Evolutionary conservation across 2,113 vertebrate genomes (phyloP).

Genomic region (Verasper variegatus): DNA sequence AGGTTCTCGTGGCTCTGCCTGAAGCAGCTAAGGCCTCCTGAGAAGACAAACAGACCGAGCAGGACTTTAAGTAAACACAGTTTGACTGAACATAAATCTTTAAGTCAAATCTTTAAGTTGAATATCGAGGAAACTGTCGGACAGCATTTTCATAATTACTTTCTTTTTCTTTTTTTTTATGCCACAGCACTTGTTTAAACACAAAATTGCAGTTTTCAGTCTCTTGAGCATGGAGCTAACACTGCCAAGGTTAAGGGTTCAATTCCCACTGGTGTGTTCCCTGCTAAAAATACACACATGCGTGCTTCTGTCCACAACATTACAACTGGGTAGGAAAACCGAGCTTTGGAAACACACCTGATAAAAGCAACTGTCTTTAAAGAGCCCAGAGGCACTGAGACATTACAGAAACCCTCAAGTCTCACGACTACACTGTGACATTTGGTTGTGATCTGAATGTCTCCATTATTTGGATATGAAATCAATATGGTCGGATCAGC

Average conservation of each 20-base stretch:
- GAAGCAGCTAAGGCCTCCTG: constrained; percentile 96
- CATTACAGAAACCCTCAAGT: background rate
- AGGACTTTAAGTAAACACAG: background rate
- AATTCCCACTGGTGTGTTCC: constrained; percentile 44
- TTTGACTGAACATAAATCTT: background rate
- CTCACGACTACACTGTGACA: background rate
- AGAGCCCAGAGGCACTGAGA: constrained; percentile 10
- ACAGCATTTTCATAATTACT: background rate
- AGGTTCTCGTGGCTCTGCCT: constrained; percentile 95
- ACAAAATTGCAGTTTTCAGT: background rate
- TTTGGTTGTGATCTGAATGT: constrained; percentile 51
- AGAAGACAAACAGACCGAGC: background rate
- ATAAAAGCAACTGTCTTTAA: constrained; percentile 24
- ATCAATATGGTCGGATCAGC: constrained; percentile 1
- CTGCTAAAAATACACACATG: constrained; percentile 58
- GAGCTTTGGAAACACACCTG: constrained; percentile 42
- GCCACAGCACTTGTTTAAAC: background rate
- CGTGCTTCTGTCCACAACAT: constrained; percentile 37
- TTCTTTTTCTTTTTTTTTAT: background rate
- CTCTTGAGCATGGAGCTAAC: constrained; percentile 13
- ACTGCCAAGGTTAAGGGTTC: constrained; percentile 50
- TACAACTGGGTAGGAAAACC: constrained; percentile 10
- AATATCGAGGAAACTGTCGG: background rate
- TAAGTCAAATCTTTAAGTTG: background rate
- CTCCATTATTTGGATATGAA: constrained; percentile 35